Evolutionary conservation across 2,113 vertebrate species (phyloP).

Genomic region (Caranx ignobilis): DNA sequence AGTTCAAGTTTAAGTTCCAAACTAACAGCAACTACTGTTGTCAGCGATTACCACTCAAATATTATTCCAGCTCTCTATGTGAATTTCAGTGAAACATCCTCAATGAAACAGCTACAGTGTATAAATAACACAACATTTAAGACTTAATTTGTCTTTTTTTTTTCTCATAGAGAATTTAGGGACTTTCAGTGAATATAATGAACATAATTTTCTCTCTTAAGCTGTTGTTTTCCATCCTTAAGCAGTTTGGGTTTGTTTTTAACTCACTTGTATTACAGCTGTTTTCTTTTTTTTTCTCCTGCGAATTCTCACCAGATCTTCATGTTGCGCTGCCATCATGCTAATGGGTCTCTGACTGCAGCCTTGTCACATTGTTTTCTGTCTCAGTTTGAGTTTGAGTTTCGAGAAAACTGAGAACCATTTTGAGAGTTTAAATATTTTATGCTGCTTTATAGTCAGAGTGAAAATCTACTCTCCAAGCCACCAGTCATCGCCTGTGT

Average conservation of each 20-base stretch:
- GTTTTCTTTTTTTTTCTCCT: neutral
- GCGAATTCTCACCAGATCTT: neutral
- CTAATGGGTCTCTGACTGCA: conserved; percentile 13
- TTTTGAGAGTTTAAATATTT: conserved; percentile 24
- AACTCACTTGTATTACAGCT: neutral
- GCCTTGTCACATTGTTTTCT: conserved; percentile 17
- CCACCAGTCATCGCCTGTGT: conserved; percentile 8
- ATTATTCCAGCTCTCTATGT: neutral
- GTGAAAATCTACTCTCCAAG: neutral
- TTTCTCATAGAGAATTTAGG: too few relatives aligned
- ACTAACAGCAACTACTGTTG: too few relatives aligned
- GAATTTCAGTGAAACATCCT: too few relatives aligned
- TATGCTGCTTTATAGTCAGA: conserved; percentile 8
- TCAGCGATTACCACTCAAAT: neutral
- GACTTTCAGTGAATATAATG: too few relatives aligned
- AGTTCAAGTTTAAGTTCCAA: too few relatives aligned
- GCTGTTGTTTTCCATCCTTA: too few relatives aligned
- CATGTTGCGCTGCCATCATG: neutral
- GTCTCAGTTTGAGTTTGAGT: conserved; percentile 8
- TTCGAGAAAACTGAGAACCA: conserved; percentile 9
- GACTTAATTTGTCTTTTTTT: too few relatives aligned
- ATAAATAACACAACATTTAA: neutral
- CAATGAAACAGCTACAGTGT: neutral
- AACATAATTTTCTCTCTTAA: too few relatives aligned
- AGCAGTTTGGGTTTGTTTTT: neutral